Evolutionary conservation across 2,113 vertebrate species (phyloP), one percentile per base, ranked within the genome.

Genomic region (Pomatorhinus ruficollis): DNA sequence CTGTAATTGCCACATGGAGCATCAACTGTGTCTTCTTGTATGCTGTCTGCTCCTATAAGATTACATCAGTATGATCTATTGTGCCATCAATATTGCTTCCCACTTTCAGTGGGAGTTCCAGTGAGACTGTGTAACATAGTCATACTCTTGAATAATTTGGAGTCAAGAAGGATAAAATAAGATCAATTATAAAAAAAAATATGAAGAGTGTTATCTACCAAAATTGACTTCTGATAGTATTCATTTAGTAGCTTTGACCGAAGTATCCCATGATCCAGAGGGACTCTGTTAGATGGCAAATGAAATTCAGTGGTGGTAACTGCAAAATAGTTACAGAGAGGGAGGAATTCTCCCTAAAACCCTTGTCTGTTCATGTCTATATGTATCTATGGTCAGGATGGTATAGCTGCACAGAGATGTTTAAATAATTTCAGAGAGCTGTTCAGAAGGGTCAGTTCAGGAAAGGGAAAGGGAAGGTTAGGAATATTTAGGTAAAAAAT

Each of bases 1-100:
- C 92, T 94, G 90, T 92, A 95, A 93, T 94, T 97, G 93, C 93
- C 93, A 95, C 92, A 92, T 89, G 87, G 95, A 97, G 49, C 94
- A 95, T 96, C 91, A 94, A 90, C 92, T 77, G 70, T 84, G 85
- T 78, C 70, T 66, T 72, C 92, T 86, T 93, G 92, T 94, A 77
- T 82, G 90, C 90, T 95, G 93, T 87, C 94, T 93, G 86, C 92
- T 95, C 68, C 65, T 89, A 20, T 91, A 94, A 94, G 81, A 77
- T 37, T 91, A 54, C 81, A 54, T 57, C 81, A 85, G 54, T 83
- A 47, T 87, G 86, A 95, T 85, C 91, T 59, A 40, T 52, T 65
- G 52, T 91, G 60, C 85, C 68, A 87, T 87, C 95, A 93, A 49
- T 92, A 95, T 80, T 92, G 27, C 47, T 65, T 87, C 44, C 83